Conservation (phyloP, 2,888 invertebrate species). For the Cheilosia impressa region DNA sequence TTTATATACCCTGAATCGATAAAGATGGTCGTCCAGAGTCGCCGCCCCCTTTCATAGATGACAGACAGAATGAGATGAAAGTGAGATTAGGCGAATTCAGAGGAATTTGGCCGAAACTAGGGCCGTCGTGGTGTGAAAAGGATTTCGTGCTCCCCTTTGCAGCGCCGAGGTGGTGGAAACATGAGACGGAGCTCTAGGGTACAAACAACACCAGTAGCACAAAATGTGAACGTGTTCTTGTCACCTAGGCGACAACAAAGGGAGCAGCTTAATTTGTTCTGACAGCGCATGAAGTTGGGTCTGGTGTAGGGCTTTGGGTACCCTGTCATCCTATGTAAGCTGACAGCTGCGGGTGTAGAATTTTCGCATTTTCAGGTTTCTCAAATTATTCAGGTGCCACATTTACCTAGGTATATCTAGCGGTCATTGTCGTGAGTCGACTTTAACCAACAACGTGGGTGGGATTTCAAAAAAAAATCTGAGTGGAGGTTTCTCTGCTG, state of each 20-base stretch:
- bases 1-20: conserved; percentile 43
- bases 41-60: conserved; percentile 53
- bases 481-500: no score
- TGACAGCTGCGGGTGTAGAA: no score
- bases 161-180: conserved; percentile 52
- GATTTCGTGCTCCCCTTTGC: background rate
- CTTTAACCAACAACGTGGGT: no score
- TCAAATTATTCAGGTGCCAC: no score
- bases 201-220: conserved; percentile 56
- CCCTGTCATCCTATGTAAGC: no score
- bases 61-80: conserved; percentile 20
- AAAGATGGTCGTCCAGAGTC: conserved; percentile 22
- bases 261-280: conserved; percentile 26
- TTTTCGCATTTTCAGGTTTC: no score
- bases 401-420: no score
- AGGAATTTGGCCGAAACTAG: conserved; percentile 15
- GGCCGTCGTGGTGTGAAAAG: conserved; percentile 18
- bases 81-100: conserved; percentile 45
- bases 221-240: conserved; percentile 19
- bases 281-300: conserved; percentile 18
- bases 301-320: no score
- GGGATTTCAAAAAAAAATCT: no score
- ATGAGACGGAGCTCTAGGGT: conserved; percentile 43
- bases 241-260: conserved; percentile 26
- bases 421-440: no score